Percentiles rank a stretch among this genome's conserved stretches.
Conservation (phyloP, 1,140 invertebrate genomes). For the Drosophila quadrilineata region DNA sequence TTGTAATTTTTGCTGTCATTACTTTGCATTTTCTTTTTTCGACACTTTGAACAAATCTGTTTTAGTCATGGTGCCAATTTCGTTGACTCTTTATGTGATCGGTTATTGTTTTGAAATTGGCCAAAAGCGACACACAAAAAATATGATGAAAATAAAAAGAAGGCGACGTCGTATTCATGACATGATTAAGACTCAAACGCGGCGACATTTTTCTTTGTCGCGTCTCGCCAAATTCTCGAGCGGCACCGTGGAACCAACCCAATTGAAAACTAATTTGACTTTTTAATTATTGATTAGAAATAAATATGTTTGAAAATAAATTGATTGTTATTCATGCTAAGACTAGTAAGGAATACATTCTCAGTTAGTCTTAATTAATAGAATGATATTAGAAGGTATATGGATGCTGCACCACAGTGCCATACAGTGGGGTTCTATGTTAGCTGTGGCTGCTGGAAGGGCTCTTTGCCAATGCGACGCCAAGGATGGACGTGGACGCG, state of each 20-base stretch:
- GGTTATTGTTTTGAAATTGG: constrained; percentile 35
- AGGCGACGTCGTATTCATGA: constrained; percentile 6
- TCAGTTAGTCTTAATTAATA: constrained; percentile 3
- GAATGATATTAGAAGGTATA: constrained; percentile 19
- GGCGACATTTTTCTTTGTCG: constrained; percentile 28
- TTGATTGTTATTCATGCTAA: no score
- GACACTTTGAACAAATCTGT: background rate
- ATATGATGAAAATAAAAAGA: no score
- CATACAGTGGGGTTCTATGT: no score
- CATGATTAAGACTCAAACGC: constrained; percentile 31
- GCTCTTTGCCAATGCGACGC: constrained; percentile 37
- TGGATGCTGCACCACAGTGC: no score
- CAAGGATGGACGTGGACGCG: constrained; percentile 33
- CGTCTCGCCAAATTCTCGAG: constrained; percentile 18
- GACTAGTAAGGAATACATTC: background rate
- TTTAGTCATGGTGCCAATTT: background rate
- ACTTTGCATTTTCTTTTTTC: background rate
- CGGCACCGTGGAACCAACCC: constrained; percentile 13
- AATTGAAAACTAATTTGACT: background rate
- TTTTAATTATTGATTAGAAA: no score
- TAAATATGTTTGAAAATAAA: no score
- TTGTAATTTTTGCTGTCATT: no score
- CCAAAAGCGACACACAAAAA: no score
- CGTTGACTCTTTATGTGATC: constrained; percentile 10
- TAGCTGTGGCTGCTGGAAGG: constrained; percentile 26